phyloP scores from a whole-genome alignment of 2,113 vertebrate species.

The Aldabrachelys gigantea region DNA sequence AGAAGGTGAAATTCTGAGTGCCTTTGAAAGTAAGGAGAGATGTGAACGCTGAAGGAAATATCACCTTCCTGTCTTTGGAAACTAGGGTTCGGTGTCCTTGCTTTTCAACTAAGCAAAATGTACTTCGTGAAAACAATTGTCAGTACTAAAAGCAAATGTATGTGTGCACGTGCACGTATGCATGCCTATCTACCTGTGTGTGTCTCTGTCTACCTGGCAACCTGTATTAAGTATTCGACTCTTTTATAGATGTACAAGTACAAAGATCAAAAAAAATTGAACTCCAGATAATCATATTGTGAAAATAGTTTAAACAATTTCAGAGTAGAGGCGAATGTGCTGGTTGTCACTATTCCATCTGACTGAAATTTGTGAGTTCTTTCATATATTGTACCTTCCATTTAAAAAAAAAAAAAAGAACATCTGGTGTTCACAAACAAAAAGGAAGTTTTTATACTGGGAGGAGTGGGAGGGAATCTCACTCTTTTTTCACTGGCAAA shows the following conservation, averaged over 20 bases:
- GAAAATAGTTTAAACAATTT: neutral
- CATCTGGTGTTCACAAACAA: neutral
- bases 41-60: neutral
- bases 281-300: neutral
- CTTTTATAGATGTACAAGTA: neutral
- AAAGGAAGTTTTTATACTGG: neutral
- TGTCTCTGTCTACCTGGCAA: neutral
- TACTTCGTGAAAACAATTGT: neutral
- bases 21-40: neutral
- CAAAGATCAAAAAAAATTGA: neutral
- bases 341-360: neutral
- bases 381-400: neutral
- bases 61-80: neutral
- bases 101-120: neutral
- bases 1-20: neutral
- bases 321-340: neutral
- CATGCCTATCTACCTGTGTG: accelerated
- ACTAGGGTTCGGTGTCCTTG: neutral
- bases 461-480: neutral
- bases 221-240: accelerated
- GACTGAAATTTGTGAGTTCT: neutral
- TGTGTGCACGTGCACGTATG: accelerated
- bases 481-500: neutral
- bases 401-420: neutral
- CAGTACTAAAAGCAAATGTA: neutral